phyloP scores from a whole-genome alignment of 2,113 vertebrate genomes.

The Phrynosoma platyrhinos region DNA sequence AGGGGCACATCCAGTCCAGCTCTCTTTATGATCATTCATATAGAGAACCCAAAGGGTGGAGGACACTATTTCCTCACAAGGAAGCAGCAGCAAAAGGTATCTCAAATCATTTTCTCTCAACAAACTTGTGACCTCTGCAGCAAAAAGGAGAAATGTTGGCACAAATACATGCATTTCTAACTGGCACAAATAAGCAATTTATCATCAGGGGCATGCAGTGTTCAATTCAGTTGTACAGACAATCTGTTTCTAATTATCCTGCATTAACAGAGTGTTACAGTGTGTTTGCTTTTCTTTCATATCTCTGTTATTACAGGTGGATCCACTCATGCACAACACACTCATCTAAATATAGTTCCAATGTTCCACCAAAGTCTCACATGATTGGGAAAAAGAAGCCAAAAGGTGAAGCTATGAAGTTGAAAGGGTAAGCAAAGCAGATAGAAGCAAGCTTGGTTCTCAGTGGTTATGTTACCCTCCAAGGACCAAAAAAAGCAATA shows the following conservation, averaged over 20 bases:
- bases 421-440: neutral
- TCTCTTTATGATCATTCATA: neutral
- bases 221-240: neutral
- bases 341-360: conserved; percentile 17
- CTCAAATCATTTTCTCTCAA: neutral
- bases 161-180: neutral
- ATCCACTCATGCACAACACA: neutral
- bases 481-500: neutral
- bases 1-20: no score
- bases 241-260: neutral
- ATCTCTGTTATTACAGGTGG: conserved; percentile 18
- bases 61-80: neutral
- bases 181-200: no score
- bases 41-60: neutral
- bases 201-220: neutral
- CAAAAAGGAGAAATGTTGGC: neutral
- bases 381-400: neutral
- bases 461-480: no score
- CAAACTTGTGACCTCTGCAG: neutral
- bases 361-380: neutral
- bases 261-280: neutral
- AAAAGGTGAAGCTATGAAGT: neutral
- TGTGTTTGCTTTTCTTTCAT: neutral
- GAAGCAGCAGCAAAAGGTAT: neutral
- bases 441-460: neutral